A percentile compares a stretch with the other conserved stretches of the same genome.
phyloP scores from a whole-genome alignment of 2,113 vertebrate genomes.

The Nycticorax nycticorax region DNA sequence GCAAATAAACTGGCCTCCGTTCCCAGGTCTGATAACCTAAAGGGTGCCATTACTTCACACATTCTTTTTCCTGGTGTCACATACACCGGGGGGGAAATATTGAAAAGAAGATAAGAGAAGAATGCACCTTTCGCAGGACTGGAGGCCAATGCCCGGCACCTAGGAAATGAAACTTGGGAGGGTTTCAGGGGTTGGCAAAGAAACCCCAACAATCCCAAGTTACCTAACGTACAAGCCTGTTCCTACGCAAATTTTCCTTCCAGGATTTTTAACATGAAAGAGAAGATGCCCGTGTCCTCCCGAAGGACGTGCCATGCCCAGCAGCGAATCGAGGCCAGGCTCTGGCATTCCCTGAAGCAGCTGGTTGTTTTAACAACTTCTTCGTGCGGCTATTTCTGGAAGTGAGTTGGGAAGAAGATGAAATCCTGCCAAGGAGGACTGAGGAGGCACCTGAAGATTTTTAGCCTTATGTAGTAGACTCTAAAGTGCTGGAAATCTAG shows the following conservation, averaged over 20 bases:
- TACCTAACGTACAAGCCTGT: neutral
- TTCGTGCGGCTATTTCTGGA: neutral
- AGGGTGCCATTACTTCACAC: neutral
- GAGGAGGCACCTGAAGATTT: neutral
- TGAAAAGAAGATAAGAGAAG: constrained; percentile 42
- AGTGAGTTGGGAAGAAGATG: neutral
- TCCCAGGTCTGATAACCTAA: constrained; percentile 5
- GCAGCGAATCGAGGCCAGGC: rapidly evolving
- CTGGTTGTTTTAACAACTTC: neutral
- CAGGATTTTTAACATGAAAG: neutral
- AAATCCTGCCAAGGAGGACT: neutral
- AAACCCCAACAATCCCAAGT: neutral
- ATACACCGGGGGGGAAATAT: rapidly evolving
- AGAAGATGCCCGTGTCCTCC: neutral
- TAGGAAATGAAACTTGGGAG: neutral
- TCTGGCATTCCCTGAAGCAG: neutral
- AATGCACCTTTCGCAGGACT: neutral
- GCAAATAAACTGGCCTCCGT: neutral
- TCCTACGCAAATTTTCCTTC: neutral
- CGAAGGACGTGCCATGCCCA: neutral
- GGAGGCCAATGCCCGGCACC: neutral
- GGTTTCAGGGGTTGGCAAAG: neutral
- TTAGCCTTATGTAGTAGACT: neutral
- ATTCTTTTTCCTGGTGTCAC: constrained; percentile 10
- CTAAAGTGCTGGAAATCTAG: neutral